phyloP scores from a whole-genome alignment of 2,797 vertebrate species.

The Lepidocolaptes lacrymiger region DNA sequence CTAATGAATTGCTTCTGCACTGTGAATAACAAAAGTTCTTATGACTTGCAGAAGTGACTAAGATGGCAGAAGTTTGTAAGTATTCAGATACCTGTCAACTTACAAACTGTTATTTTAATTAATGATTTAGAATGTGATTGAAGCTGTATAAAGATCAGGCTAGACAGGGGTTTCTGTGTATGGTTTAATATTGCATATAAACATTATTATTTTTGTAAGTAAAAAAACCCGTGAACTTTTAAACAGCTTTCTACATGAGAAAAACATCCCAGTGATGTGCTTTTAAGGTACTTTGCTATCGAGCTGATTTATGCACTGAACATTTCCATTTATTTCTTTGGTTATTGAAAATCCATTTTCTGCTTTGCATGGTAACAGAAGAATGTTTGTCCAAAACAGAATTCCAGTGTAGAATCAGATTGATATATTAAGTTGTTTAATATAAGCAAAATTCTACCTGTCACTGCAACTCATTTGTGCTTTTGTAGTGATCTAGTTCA shows the following conservation, averaged over 20 bases:
- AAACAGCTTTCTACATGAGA: neutral
- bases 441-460: neutral
- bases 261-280: neutral
- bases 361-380: neutral
- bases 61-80: neutral
- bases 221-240: neutral
- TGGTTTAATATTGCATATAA: neutral
- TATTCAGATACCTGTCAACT: neutral
- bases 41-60: neutral
- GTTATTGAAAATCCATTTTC: neutral
- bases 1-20: neutral
- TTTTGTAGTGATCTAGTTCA: neutral
- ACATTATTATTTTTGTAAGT: neutral
- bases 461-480: neutral
- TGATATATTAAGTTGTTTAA: neutral
- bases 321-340: neutral
- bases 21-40: neutral
- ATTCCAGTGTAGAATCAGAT: neutral
- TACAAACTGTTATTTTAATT: neutral
- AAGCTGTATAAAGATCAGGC: neutral
- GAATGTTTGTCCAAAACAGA: neutral
- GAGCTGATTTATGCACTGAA: neutral
- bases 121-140: neutral
- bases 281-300: neutral
- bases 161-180: neutral